phyloP scores from a whole-genome alignment of 2,113 vertebrate species.

The Perognathus longimembris region DNA sequence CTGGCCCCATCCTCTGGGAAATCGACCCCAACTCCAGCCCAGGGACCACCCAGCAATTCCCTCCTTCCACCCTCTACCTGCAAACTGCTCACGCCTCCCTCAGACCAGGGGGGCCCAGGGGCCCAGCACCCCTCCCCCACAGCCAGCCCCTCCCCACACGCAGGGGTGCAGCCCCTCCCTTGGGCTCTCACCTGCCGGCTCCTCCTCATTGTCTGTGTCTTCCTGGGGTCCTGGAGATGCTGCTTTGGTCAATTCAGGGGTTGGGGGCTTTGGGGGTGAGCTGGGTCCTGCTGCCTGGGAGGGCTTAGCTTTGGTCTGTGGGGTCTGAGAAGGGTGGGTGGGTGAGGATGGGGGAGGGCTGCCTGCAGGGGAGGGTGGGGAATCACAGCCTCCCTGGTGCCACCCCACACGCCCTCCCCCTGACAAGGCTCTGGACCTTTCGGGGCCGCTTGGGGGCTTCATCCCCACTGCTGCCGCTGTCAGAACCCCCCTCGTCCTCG shows the following conservation, averaged over 20 bases:
- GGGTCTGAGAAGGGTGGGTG: background rate
- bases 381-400: background rate
- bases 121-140: background rate
- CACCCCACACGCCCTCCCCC: background rate
- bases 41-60: fast-evolving
- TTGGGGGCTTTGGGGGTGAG: conserved; percentile 35
- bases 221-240: conserved; percentile 48
- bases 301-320: conserved; percentile 64
- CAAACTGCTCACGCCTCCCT: no score
- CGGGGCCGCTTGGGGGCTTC: conserved; percentile 49
- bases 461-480: background rate
- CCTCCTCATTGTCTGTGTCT: conserved; percentile 39
- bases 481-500: conserved; percentile 76
- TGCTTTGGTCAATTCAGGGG: conserved; percentile 50
- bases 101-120: background rate
- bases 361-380: background rate
- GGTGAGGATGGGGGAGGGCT: background rate
- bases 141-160: no score
- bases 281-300: conserved; percentile 60
- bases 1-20: no score
- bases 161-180: background rate
- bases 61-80: no score
- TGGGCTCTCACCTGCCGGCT: conserved; percentile 78
- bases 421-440: conserved; percentile 51
- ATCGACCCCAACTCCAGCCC: no score